Percentiles rank a stretch among this genome's conserved stretches.
Evolutionary conservation across 2,888 invertebrate species (phyloP).

Genomic region (Cheilosia scutellata): DNA sequence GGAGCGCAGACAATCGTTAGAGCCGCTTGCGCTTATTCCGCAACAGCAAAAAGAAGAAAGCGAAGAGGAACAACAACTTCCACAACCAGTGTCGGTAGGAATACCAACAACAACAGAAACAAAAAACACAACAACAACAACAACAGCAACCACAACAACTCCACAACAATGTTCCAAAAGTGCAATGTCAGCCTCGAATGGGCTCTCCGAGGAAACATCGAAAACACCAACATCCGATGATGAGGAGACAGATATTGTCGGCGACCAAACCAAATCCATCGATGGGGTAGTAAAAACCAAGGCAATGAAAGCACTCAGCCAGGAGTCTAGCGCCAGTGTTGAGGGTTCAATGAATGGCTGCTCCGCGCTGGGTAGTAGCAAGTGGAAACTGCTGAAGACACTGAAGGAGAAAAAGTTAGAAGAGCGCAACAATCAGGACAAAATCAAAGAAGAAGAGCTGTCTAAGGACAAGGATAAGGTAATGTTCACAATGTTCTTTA

Average conservation of each 20-base stretch:
- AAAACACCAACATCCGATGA: conserved; percentile 59
- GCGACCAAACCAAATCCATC: not conserved
- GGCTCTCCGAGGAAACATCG: conserved; percentile 15
- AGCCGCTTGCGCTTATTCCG: not conserved
- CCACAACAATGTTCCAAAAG: not conserved
- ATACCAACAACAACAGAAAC: not conserved
- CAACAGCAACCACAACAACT: not conserved
- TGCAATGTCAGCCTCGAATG: conserved; percentile 20
- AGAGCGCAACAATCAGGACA: conserved; percentile 90
- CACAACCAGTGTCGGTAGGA: not conserved
- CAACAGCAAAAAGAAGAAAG: conserved; percentile 2
- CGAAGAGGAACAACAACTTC: not conserved
- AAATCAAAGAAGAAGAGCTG: conserved; percentile 87
- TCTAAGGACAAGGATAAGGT: conserved; percentile 88
- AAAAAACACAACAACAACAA: not conserved
- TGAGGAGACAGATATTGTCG: conserved; percentile 31
- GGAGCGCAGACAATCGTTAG: conserved; percentile 13
- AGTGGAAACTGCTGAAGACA: conserved; percentile 96
- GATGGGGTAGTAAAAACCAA: conserved; percentile 24
- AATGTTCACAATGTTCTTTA: conserved; percentile 3
- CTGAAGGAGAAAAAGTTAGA: conserved; percentile 95
- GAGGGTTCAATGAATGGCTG: conserved; percentile 79
- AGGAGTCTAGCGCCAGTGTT: conserved; percentile 83
- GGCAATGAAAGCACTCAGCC: conserved; percentile 72
- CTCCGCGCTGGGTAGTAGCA: conserved; percentile 90